Conservation (phyloP, 1,140 invertebrate genomes). For the Campoletis sonorensis region DNA sequence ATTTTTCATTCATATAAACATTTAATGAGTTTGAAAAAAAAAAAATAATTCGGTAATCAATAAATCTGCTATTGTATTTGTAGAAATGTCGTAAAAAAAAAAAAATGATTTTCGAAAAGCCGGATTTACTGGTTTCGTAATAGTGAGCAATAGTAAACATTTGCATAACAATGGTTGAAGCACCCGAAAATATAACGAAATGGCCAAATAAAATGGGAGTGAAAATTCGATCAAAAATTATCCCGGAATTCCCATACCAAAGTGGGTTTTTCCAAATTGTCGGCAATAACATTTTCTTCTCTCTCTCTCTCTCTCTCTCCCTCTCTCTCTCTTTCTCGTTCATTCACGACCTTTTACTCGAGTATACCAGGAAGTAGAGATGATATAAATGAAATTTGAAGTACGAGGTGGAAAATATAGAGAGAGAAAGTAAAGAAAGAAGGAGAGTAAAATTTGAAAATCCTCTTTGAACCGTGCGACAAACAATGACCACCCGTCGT, state of each 20-base stretch:
- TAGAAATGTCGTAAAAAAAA: too few relatives aligned
- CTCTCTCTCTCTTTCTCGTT: background rate
- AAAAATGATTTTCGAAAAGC: too few relatives aligned
- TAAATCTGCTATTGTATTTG: too few relatives aligned
- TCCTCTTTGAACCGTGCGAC: slow-evolving; percentile 29
- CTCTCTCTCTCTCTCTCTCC: too few relatives aligned
- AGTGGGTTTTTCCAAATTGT: slow-evolving; percentile 36
- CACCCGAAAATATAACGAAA: too few relatives aligned
- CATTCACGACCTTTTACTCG: background rate
- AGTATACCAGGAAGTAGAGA: background rate
- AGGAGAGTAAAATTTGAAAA: background rate
- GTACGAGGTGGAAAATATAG: background rate
- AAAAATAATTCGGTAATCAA: background rate
- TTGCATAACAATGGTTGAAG: background rate
- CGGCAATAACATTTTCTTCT: slow-evolving; percentile 22
- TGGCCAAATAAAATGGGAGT: too few relatives aligned
- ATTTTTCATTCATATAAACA: background rate
- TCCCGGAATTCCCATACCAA: background rate
- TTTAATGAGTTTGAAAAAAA: background rate
- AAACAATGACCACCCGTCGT: slow-evolving; percentile 49
- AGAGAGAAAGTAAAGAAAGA: background rate
- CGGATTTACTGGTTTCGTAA: too few relatives aligned
- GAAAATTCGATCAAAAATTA: too few relatives aligned
- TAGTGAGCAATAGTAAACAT: background rate
- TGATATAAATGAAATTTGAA: slow-evolving; percentile 1